Percentiles rank a stretch among this genome's conserved stretches.
Evolutionary conservation across 2,888 invertebrate species (phyloP).

Genomic region (Hydrotaea cyrtoneurina): DNA sequence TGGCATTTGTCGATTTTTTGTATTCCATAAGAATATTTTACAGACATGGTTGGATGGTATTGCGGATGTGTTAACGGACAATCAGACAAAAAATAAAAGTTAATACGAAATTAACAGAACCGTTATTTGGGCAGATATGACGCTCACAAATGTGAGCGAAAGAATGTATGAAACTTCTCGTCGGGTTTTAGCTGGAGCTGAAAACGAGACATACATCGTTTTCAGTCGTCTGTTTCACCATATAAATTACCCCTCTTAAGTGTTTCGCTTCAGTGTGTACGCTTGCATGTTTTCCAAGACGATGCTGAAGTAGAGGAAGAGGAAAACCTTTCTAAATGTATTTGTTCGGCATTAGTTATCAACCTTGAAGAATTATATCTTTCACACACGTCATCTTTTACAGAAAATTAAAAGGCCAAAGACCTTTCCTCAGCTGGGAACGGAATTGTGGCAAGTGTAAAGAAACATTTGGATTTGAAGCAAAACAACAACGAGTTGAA

Average conservation of each 20-base stretch:
- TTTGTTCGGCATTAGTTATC: slow-evolving; percentile 28
- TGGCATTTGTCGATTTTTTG: slow-evolving; percentile 21
- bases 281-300: background rate
- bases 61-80: slow-evolving; percentile 5
- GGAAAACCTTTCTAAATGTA: slow-evolving; percentile 23
- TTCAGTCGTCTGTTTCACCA: slow-evolving; percentile 52
- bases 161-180: background rate
- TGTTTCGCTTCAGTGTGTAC: background rate
- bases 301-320: background rate
- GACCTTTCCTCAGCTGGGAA: slow-evolving; percentile 30
- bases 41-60: background rate
- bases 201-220: slow-evolving; percentile 8
- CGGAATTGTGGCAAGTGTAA: slow-evolving; percentile 29
- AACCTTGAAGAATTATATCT: slow-evolving; percentile 48
- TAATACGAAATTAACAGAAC: slow-evolving; percentile 30
- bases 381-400: slow-evolving; percentile 51
- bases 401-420: slow-evolving; percentile 44
- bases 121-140: slow-evolving; percentile 9
- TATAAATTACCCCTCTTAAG: slow-evolving; percentile 3
- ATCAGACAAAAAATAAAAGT: background rate
- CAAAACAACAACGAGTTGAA: background rate
- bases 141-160: background rate
- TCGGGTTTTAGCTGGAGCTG: background rate
- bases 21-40: too few relatives aligned
- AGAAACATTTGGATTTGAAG: slow-evolving; percentile 15